A percentile compares a stretch with the other conserved stretches of the same genome.
phyloP scores from a whole-genome alignment of 2,888 invertebrate genomes.

The Hypomecis atomaria region DNA sequence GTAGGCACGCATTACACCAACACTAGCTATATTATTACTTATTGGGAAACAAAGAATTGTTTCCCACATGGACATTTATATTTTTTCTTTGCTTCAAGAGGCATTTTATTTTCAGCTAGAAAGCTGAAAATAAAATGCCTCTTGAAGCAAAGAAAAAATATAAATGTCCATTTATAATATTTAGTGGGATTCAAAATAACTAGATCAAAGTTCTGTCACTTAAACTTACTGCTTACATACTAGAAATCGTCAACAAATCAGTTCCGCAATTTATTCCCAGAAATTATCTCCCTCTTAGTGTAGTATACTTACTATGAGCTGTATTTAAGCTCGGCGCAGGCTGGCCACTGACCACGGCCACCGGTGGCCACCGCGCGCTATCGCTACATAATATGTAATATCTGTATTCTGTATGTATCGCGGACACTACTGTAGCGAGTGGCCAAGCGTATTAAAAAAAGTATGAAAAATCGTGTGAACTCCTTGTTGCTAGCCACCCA shows the following conservation, averaged over 20 bases:
- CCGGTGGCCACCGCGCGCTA: too few relatives aligned
- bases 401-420: too few relatives aligned
- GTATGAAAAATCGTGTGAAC: too few relatives aligned
- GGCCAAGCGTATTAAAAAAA: too few relatives aligned
- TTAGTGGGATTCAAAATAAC: constrained; percentile 54
- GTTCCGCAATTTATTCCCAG: constrained; percentile 66
- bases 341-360: neutral
- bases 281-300: constrained; percentile 48
- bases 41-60: constrained; percentile 19
- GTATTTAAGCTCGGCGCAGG: constrained; percentile 24
- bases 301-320: constrained; percentile 51
- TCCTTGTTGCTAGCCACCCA: too few relatives aligned
- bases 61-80: too few relatives aligned
- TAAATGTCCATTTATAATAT: constrained; percentile 43
- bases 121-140: constrained; percentile 48
- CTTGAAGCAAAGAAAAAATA: constrained; percentile 51
- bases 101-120: too few relatives aligned
- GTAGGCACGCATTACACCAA: constrained; percentile 37
- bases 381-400: too few relatives aligned
- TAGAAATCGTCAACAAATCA: constrained; percentile 74
- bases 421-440: too few relatives aligned
- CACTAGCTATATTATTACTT: constrained; percentile 19
- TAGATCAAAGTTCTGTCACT: constrained; percentile 58
- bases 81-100: too few relatives aligned
- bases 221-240: constrained; percentile 71